phyloP scores from a whole-genome alignment of 2,113 vertebrate genomes.

The Vanacampus margaritifer region DNA sequence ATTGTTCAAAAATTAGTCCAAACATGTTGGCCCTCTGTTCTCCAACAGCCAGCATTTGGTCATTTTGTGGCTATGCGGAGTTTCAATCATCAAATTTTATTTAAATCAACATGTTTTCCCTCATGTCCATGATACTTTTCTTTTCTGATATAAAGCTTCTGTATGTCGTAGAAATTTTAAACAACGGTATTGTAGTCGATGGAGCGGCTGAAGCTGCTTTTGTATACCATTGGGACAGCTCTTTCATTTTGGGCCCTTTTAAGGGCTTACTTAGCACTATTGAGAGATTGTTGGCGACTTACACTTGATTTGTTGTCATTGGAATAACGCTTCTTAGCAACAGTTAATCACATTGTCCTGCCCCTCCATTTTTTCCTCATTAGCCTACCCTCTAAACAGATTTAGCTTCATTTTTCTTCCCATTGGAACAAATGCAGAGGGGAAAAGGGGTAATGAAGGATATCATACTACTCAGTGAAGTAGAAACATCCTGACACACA shows the following conservation, averaged over 20 bases:
- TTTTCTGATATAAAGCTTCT: no score
- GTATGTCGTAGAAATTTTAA: neutral
- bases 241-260: neutral
- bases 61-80: no score
- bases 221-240: neutral
- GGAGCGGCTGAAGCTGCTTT: neutral
- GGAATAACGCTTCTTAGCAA: conserved; percentile 33
- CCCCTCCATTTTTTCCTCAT: conserved; percentile 8
- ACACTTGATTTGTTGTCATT: conserved; percentile 26
- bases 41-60: no score
- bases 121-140: no score
- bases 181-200: neutral
- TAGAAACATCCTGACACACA: neutral
- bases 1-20: no score
- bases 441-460: neutral
- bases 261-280: no score
- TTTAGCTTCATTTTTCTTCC: neutral
- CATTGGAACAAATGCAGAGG: neutral
- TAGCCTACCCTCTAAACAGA: neutral
- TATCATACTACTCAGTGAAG: neutral
- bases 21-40: no score
- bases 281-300: neutral
- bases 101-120: no score
- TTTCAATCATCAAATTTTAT: no score
- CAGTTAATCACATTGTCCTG: conserved; percentile 32